Evolutionary conservation across 1,140 invertebrate genomes (phyloP), one percentile per base, ranked within the genome.

Genomic region (Drosophila subobscura): DNA sequence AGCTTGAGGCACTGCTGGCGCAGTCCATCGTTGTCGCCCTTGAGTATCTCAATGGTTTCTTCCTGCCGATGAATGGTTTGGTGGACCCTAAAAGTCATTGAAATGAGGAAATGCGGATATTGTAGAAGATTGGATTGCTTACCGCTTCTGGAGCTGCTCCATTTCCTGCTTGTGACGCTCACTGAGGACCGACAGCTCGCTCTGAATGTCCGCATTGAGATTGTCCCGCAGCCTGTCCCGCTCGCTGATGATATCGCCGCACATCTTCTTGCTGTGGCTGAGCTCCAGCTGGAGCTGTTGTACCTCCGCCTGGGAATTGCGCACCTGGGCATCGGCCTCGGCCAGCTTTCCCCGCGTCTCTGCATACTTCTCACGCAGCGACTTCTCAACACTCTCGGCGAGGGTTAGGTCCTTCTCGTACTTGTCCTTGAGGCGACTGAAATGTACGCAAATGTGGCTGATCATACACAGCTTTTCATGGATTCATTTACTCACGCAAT

Each of bases 51-150:
- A 29, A 96, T 93, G 7, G 94, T 93, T 22, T 96, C 93, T 84
- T 97, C 95, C 92, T 97, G 97, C 46, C 95, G 94, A 0, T 94
- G 94, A 5, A 97, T 93, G 1, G 96, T 94, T 56, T 96, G 93
- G 91, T 96, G 96, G 42, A 97, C 95, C 77, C 96, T 95, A 22
- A 2, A 50, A 22, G 5, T 37, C 20, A 6, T 0, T 22, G 33
- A 52, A 41, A 72, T 58, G 56, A 16, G 33, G 46, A 5, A 3
- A 6, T 16, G 22, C 8, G 10, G 49, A 12, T 27, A 12, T 20
- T 20, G 16, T 20, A 20, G 16, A 20, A 4, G 0, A 27, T 5
- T 14, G 2, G 1, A 14, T 49, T 1, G 27, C 20, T 20, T 45
- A 90, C 86, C 90, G 75, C 23, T 83, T 81, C 76, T 92, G 92